Percentiles rank a stretch among this genome's conserved stretches.
Evolutionary conservation across 2,797 vertebrate species (phyloP).

Genomic region (Remorina albescens): DNA sequence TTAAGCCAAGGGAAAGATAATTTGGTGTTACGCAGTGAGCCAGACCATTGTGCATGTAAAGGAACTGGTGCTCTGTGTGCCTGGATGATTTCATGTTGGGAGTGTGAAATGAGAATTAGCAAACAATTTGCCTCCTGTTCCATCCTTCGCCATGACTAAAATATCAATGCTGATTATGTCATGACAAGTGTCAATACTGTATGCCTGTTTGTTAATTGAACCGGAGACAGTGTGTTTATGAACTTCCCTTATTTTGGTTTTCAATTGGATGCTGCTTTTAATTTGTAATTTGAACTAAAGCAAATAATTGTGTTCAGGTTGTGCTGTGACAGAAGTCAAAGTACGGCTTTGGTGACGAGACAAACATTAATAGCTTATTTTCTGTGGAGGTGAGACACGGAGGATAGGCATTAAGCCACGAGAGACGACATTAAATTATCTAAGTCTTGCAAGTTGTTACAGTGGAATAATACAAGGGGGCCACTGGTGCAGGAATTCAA

Average conservation of each 20-base stretch:
- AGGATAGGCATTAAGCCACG: constrained; percentile 53
- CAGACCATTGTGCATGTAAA: constrained; percentile 78
- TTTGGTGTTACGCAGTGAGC: constrained; percentile 77
- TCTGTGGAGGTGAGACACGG: constrained; percentile 42
- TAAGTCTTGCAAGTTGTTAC: constrained; percentile 46
- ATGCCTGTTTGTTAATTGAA: constrained; percentile 68
- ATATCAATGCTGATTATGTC: constrained; percentile 77
- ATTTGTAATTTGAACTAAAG: constrained; percentile 56
- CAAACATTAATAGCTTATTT: constrained; percentile 50
- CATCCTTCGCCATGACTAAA: constrained; percentile 76
- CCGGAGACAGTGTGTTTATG: constrained; percentile 57
- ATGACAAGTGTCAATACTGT: constrained; percentile 77
- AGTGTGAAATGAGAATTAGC: constrained; percentile 82
- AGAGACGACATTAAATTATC: constrained; percentile 64
- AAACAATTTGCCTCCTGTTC: constrained; percentile 80
- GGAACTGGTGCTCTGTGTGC: constrained; percentile 68
- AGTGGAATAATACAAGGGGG: constrained; percentile 34
- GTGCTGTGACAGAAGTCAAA: constrained; percentile 31
- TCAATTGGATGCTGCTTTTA: constrained; percentile 43
- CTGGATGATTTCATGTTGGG: constrained; percentile 78
- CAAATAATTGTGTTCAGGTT: constrained; percentile 40
- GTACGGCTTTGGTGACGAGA: constrained; percentile 42
- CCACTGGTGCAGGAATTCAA: constrained; percentile 20
- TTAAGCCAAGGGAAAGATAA: constrained; percentile 82
- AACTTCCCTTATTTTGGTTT: constrained; percentile 47